Base-by-base conservation (phyloP, 2,888 invertebrate species). In the Drosophila vallismaia region DNA sequence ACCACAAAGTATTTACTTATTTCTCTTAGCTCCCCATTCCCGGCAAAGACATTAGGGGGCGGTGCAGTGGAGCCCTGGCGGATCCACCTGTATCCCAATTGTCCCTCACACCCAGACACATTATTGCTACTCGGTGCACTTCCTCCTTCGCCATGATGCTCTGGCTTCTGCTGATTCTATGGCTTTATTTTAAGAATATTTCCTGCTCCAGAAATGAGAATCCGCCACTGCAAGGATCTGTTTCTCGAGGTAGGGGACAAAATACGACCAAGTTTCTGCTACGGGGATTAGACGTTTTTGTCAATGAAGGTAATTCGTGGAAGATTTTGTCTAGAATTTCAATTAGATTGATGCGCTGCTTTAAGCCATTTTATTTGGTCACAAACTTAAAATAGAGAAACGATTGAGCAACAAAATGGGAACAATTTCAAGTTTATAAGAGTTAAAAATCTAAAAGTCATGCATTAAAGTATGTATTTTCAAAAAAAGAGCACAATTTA, bases 301-400 rank as follows among this genome's bases (percentile, higher is more conserved):
- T 90, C 90, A 90, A 90, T 90, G 89, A 89, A 89, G 89, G 90
- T 90, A 90, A 90, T 90, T 90, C 90, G 90, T 89, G 89, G 90
- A 90, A 90, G 90, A 90, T 90, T 90, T 90, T 89, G 90, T 90
- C 90, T 90, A 90, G 90, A 90, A 90, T 90, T 90, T 90, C 90
- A 90, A 90, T 90, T 90, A 90, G 90, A 90, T 90, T 90, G 90
- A 89, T 88, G 79, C 86, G 89, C 86, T 69, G n/a, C n/a, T 36
- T n/a, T 36, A 36, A 6, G 6, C 5, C 2, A 6, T 12, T 36
- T 6, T 4, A n/a, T 12, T 6, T 36, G 6, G 36, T 6, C 12
- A 36, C 12, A 12, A 36, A n/a, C 5, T 36, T n/a, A 36, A 10
- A n/a, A 12, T 19, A 28, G 28, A 19, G 19, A 19, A 19, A 19